phyloP scores from a whole-genome alignment of 2,113 vertebrate species.

The Amphilophus citrinellus region DNA sequence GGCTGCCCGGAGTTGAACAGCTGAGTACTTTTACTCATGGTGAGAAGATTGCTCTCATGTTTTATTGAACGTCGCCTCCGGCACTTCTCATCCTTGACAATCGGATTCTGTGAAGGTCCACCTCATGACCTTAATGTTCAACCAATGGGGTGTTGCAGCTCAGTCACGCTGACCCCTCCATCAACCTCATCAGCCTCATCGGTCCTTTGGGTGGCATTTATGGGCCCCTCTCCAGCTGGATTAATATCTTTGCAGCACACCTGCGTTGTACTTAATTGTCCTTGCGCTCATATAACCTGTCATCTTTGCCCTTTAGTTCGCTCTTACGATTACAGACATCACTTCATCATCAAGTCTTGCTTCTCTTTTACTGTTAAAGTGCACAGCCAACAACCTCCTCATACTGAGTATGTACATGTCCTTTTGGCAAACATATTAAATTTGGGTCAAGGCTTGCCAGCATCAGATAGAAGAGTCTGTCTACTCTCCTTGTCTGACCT shows the following conservation, averaged over 20 bases:
- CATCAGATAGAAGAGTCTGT: slow-evolving; percentile 46
- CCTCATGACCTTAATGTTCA: slow-evolving; percentile 72
- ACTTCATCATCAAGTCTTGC: slow-evolving; percentile 57
- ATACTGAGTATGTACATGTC: slow-evolving; percentile 49
- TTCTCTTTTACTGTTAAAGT: slow-evolving; percentile 41
- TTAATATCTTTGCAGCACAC: slow-evolving; percentile 58
- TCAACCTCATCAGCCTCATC: slow-evolving; percentile 66
- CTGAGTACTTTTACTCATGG: slow-evolving; percentile 66
- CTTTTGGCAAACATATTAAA: slow-evolving; percentile 54
- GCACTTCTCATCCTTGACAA: slow-evolving; percentile 76
- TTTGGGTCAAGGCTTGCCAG: slow-evolving; percentile 55
- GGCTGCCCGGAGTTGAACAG: slow-evolving; percentile 65
- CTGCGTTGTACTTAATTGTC: slow-evolving; percentile 57
- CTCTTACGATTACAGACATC: slow-evolving; percentile 42
- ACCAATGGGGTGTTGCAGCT: slow-evolving; percentile 71
- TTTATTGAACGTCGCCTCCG: slow-evolving; percentile 77
- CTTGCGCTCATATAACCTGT: slow-evolving; percentile 66
- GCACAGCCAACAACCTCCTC: slow-evolving; percentile 32
- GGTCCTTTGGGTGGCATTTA: slow-evolving; percentile 66
- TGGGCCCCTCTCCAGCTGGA: slow-evolving; percentile 54
- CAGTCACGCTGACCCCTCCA: slow-evolving; percentile 69
- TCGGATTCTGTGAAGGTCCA: slow-evolving; percentile 72
- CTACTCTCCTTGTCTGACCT: slow-evolving; percentile 61
- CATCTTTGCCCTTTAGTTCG: slow-evolving; percentile 63
- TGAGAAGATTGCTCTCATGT: slow-evolving; percentile 81